Base-by-base conservation (phyloP, 2,113 vertebrate genomes). In the Paralichthys olivaceus region DNA sequence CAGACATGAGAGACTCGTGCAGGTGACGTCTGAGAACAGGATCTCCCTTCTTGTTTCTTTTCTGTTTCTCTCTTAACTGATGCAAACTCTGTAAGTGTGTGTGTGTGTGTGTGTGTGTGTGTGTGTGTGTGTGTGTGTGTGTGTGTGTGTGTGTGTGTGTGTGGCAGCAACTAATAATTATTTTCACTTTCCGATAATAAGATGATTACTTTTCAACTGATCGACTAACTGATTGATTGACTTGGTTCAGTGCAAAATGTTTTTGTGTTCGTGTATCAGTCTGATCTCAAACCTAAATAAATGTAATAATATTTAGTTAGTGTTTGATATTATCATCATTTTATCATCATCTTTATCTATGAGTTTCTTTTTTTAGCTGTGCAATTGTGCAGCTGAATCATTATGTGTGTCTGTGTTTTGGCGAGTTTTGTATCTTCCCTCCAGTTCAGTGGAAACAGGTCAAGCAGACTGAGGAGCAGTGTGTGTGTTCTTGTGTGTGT, bases 401-500 rank as follows among this genome's bases (percentile, higher is more conserved):
- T 62, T 22, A n/a, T 63, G 65, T 25, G 59, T 53, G 56, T 61
- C 28, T 40, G 25, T 63, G 29, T 75, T 15, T 57, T 26, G 53
- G 13, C 22, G 49, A 57, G 51, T 32, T 74, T 64, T 68, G 4
- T 53, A 20, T n/a, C 49, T 53, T 53, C 72, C 77, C 22, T 71
- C 17, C 59, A 69, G 78, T 61, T 82, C 72, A 82, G 32, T 72
- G 77, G 69, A 86, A 87, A 81, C 77, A 77, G 82, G 72, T 86
- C 83, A 86, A 70, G 78, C 75, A 82, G 66, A 80, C 75, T 12
- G 54, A 79, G 25, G 56, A 63, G 51, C 84, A 51, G 49, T 45
- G 14, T 77, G 22, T 67, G 43, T 67, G 22, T 72, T 23, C 79
- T 40, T 56, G 32, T 61, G 49, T 45, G 19, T 77, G 22, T 67